Percentiles rank a stretch among this genome's conserved stretches.
Evolutionary conservation across 2,113 vertebrate genomes (phyloP).

Genomic region (Saguinus midas): DNA sequence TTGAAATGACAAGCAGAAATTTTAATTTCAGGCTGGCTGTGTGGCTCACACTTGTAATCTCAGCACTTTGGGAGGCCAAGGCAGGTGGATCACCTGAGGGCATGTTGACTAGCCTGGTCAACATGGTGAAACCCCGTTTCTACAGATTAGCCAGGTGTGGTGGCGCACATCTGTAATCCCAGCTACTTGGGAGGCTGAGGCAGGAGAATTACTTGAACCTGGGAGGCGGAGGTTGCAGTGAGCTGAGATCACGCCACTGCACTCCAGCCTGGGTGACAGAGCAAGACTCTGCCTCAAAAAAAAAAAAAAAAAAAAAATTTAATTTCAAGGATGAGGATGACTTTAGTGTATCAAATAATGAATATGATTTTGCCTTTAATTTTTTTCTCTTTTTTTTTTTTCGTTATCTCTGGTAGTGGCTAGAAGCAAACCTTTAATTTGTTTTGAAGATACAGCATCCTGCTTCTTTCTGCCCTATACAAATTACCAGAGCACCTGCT

Average conservation of each 20-base stretch:
- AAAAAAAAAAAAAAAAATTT: neutral
- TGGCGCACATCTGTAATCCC: too few relatives aligned
- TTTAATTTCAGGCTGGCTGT: neutral
- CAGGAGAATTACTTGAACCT: too few relatives aligned
- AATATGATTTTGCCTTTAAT: neutral
- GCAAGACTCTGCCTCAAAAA: neutral
- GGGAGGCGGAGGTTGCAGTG: too few relatives aligned
- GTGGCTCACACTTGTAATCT: too few relatives aligned
- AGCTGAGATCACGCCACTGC: neutral
- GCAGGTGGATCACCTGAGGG: neutral
- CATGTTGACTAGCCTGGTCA: neutral
- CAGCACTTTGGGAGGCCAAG: neutral
- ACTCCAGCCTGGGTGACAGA: neutral
- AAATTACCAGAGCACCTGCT: neutral
- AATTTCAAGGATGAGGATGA: neutral
- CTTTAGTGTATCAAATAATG: constrained; percentile 31
- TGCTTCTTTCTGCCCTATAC: neutral
- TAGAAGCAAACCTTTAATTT: neutral
- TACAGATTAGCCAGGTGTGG: too few relatives aligned
- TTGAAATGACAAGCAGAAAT: neutral
- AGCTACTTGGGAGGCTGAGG: too few relatives aligned
- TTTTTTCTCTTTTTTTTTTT: neutral
- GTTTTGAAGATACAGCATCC: neutral
- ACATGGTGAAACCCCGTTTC: too few relatives aligned
- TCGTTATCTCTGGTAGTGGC: too few relatives aligned